These are phyloP conservation scores for Sturnus vulgaris DNA, from an alignment of 2,113 vertebrate species.

Conservation along the genomic window DNA sequence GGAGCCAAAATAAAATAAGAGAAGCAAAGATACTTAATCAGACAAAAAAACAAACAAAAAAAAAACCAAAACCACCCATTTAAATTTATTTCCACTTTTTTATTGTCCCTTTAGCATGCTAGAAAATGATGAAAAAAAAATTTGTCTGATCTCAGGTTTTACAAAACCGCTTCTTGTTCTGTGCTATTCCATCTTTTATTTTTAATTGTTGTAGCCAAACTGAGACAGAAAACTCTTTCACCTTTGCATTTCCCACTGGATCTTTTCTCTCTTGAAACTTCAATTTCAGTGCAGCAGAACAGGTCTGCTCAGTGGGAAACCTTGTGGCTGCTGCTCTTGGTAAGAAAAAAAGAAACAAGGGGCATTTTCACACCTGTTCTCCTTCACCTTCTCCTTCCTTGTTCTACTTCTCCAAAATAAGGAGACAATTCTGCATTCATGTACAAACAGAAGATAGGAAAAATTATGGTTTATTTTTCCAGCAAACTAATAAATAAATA, in stretches of 20 bases:
- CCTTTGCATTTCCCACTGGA: not conserved
- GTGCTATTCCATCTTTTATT: not conserved
- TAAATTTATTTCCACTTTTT: not conserved
- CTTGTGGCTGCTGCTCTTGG: not conserved
- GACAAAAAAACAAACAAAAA: not conserved
- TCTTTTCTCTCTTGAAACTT: not conserved
- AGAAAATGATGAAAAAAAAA: not conserved
- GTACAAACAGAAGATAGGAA: not conserved
- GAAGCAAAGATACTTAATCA: not conserved
- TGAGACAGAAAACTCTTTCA: not conserved
- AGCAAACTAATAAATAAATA: not conserved
- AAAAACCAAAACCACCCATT: accelerated
- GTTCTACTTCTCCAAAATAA: too few relatives aligned
- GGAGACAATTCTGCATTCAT: accelerated
- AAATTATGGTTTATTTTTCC: not conserved
- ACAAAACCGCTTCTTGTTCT: not conserved
- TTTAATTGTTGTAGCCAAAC: not conserved
- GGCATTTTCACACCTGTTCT: not conserved
- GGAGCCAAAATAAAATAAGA: not conserved
- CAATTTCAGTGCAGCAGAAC: not conserved
- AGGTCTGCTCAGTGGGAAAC: not conserved
- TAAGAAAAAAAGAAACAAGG: too few relatives aligned
- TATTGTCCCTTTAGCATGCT: not conserved
- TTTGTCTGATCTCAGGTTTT: not conserved
- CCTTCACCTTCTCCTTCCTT: too few relatives aligned